phyloP scores from a whole-genome alignment of 2,888 invertebrate species.

The Platycheirus albimanus region DNA sequence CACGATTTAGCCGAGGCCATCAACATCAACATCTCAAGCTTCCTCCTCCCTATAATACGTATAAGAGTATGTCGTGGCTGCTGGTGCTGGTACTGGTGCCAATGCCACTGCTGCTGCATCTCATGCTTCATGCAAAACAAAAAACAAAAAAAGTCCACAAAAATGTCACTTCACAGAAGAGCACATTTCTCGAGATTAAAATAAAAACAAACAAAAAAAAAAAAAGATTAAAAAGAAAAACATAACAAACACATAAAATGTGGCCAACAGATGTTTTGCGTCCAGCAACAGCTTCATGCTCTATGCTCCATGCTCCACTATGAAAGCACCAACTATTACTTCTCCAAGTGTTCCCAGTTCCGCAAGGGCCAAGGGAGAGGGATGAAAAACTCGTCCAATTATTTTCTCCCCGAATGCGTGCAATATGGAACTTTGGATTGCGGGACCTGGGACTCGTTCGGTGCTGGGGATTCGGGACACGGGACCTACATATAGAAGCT shows the following conservation, averaged over 20 bases:
- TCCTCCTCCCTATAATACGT: constrained; percentile 23
- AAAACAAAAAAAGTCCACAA: constrained; percentile 18
- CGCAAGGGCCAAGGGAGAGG: constrained; percentile 10
- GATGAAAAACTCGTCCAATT: constrained; percentile 56
- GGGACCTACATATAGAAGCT: no score
- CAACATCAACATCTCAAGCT: constrained; percentile 56
- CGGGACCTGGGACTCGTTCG: neutral
- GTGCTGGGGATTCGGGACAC: no score
- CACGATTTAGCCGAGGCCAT: constrained; percentile 58
- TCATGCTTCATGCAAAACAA: constrained; percentile 32
- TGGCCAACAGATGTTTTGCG: constrained; percentile 65
- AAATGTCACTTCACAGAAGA: constrained; percentile 42
- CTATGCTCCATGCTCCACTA: neutral
- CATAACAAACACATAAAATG: constrained; percentile 50
- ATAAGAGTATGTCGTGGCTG: no score
- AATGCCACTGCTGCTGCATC: neutral
- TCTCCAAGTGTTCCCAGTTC: neutral
- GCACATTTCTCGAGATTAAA: constrained; percentile 49
- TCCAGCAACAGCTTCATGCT: constrained; percentile 11
- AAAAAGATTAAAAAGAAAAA: constrained; percentile 21
- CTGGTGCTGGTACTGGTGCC: no score
- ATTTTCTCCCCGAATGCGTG: constrained; percentile 45
- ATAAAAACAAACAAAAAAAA: constrained; percentile 30
- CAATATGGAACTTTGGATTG: constrained; percentile 37
- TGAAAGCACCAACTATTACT: constrained; percentile 21